Conservation (phyloP, 2,797 vertebrate genomes). For the Pseudochromis fuscus region DNA sequence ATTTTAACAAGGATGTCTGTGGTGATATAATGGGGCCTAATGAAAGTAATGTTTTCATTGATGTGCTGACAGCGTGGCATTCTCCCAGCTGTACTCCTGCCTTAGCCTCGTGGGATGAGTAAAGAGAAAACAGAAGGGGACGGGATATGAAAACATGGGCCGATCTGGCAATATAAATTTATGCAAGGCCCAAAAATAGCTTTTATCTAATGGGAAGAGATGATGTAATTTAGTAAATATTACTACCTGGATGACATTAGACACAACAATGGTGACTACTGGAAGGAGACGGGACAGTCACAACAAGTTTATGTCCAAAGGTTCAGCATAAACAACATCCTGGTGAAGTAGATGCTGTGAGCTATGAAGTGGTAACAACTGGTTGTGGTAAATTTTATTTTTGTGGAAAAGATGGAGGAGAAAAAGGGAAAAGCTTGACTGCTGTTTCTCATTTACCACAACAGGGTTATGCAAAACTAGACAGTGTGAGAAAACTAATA, state of each 20-base stretch:
- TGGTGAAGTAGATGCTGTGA: neutral
- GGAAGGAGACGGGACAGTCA: neutral
- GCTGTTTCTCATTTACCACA: constrained; percentile 1
- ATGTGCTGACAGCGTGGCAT: constrained; percentile 67
- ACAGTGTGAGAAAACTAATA: neutral
- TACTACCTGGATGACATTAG: neutral
- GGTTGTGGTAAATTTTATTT: neutral
- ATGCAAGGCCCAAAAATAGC: constrained; percentile 5
- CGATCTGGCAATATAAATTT: neutral
- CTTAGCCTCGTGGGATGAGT: constrained; percentile 32
- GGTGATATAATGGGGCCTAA: constrained; percentile 72
- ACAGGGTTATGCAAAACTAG: neutral
- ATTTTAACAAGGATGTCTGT: constrained; percentile 76
- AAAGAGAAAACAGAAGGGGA: constrained; percentile 34
- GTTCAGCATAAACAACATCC: neutral
- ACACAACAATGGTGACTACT: neutral
- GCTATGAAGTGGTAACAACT: neutral
- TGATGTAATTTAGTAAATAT: constrained; percentile 1
- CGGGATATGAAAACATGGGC: constrained; percentile 15
- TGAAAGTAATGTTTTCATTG: constrained; percentile 67
- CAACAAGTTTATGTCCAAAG: neutral
- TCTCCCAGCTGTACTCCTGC: constrained; percentile 54
- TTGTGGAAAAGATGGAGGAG: neutral
- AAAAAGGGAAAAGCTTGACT: constrained; percentile 3
- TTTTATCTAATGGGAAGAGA: constrained; percentile 12